Evolutionary conservation across 1,140 invertebrate genomes (phyloP), one percentile per base, ranked within the genome.

Genomic region (Arion vulgaris): DNA sequence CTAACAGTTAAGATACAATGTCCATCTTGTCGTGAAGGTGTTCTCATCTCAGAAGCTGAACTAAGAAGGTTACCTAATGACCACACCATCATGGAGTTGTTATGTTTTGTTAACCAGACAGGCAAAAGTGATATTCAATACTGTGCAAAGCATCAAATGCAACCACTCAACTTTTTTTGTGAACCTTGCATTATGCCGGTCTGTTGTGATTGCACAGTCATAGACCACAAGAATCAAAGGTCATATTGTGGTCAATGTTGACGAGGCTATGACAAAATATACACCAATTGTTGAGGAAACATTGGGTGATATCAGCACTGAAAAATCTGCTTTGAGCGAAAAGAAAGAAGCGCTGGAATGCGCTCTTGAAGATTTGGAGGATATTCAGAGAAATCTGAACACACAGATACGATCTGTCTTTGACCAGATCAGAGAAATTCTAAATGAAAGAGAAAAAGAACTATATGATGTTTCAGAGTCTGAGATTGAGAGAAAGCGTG

Each of bases 11-110:
- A 91, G 77, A 91, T 91, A 80, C 88, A 88, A 66, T 91, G 93
- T 92, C 98, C 97, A 91, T 97, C 98, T 79, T 98, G 94, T 93
- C 98, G 97, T 11, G 96, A 97, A 17, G 97, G 97, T 0, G 96
- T 98, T 90, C 98, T 98, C 87, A 97, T 94, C 26, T 97, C 98
- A 19, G 87, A 90, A 34, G 82, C 86, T 17, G 90, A 91, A 66
- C 86, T 91, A 19, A 81, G 85, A n/a, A 86, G 89, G 7, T 83
- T 91, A 49, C 89, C 90, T 17, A 91, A 89, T 79, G 90, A 91
- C 69, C 88, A 89, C 83, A 91, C 90, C 19, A 87, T 91, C 51
- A 81, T 88, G 39, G 89, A 91, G 77, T 84, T 91, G 7, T 81
- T 90, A 4, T 75, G 73, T 41, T 91, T 90, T 74, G 87, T 91